Percentiles rank a stretch among this genome's conserved stretches.
Evolutionary conservation across 2,888 invertebrate species (phyloP).

Genomic region (Pammene fasciana): DNA sequence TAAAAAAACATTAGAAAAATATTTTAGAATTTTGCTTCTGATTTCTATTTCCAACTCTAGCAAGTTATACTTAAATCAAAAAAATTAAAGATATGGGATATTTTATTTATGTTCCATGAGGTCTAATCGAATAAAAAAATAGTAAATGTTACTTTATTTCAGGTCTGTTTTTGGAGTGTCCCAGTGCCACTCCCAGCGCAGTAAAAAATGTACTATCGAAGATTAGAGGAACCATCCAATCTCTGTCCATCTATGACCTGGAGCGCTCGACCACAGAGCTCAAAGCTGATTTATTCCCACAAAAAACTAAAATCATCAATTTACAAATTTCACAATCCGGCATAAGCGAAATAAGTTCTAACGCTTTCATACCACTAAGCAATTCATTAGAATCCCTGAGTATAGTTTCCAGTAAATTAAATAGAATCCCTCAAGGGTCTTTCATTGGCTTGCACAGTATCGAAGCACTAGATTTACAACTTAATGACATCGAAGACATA

Average conservation of each 20-base stretch:
- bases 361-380: slow-evolving; percentile 86
- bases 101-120: too few relatives aligned
- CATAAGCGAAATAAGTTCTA: slow-evolving; percentile 87
- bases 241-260: slow-evolving; percentile 94
- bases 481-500: slow-evolving; percentile 92
- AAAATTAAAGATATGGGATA: too few relatives aligned
- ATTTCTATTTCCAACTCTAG: too few relatives aligned
- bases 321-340: slow-evolving; percentile 91
- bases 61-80: too few relatives aligned
- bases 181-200: slow-evolving; percentile 89
- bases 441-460: slow-evolving; percentile 87
- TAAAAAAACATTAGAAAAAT: too few relatives aligned
- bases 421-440: slow-evolving; percentile 90
- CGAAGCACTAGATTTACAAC: slow-evolving; percentile 91
- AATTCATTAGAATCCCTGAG: slow-evolving; percentile 89
- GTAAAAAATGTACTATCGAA: slow-evolving; percentile 89
- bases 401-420: slow-evolving; percentile 89
- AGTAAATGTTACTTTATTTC: slow-evolving; percentile 54
- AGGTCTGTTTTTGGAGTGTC: slow-evolving; percentile 94
- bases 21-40: too few relatives aligned
- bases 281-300: slow-evolving; percentile 89
- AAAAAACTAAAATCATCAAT: slow-evolving; percentile 86
- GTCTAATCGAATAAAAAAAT: not conserved
- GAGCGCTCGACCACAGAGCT: slow-evolving; percentile 91
- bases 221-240: slow-evolving; percentile 89